Base-by-base conservation (phyloP, 2,113 vertebrate species). In the Osmerus mordax region DNA sequence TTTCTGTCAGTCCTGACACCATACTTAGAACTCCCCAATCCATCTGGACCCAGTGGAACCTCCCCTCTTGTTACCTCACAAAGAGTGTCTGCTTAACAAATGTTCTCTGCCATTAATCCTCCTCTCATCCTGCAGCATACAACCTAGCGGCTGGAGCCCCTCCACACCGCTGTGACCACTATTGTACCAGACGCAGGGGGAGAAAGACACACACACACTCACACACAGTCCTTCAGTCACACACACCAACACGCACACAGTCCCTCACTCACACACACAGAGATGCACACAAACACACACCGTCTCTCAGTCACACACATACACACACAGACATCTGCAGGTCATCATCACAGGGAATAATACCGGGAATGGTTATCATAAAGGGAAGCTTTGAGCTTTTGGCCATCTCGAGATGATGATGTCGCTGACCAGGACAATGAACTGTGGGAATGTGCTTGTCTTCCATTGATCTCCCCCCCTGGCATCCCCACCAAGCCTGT, bases 381-480 rank as follows among this genome's bases (percentile, higher is more conserved):
- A 92, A 92, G 88, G 81, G 81, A 90, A 85, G 90, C 92, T 91
- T 91, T 91, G 90, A 93, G 90, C 88, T 88, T 85, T 84, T 75
- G 78, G 13, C 18, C 75, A 76, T 86, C 87, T 85, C 83, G 81
- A 84, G 86, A 86, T 89, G 88, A 89, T 86, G 89, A 90, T 90
- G 90, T 84, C 82, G 82, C 83, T 77, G 81, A 86, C 84, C 75
- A 81, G 88, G 87, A 91, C 90, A 91, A 90, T 93, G 91, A 90
- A 90, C 90, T 91, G 91, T 93, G 92, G 91, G 92, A 93, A 93
- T 90, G 88, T 78, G 86, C 88, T 89, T 88, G 84, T 90, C 88
- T 87, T 63, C 88, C 91, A 91, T 92, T 91, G 91, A 92, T 91
- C 90, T 91, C 81, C 86, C 86, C 90, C 88, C 86, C 81, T 87